These are phyloP conservation scores for Sturnira hondurensis DNA, from an alignment of 2,113 vertebrate species.

Conservation along the genomic window DNA sequence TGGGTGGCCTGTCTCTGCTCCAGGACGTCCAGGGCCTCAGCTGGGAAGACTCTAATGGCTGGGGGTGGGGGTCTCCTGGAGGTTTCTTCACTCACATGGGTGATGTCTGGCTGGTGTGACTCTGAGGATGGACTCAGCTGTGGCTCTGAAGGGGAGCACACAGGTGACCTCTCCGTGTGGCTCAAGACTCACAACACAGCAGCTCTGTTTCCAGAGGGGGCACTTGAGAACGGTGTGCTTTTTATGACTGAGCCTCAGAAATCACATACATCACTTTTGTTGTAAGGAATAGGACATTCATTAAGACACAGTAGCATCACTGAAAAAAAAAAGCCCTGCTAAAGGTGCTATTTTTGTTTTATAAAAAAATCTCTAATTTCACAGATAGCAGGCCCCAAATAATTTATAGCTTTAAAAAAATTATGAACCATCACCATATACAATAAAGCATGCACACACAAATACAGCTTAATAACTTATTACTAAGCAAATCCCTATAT, in stretches of 20 bases:
- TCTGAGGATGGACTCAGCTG: neutral
- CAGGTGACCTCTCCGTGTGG: rapidly evolving
- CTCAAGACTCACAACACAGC: neutral
- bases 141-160: neutral
- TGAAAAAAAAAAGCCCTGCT: neutral
- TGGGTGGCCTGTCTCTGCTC: neutral
- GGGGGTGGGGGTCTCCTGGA: neutral
- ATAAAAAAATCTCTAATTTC: neutral
- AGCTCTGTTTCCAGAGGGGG: neutral
- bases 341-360: neutral
- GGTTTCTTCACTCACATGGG: neutral
- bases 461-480: neutral
- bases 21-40: neutral
- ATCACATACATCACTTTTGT: neutral
- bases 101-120: neutral
- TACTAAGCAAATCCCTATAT: neutral
- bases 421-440: neutral
- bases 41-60: neutral
- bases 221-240: neutral
- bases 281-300: neutral
- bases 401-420: neutral
- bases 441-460: neutral
- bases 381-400: neutral
- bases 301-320: neutral
- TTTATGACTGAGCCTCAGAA: neutral